Percentiles rank a stretch among this genome's conserved stretches.
Evolutionary conservation across 2,113 vertebrate genomes (phyloP).

Genomic region (Elaphurus davidianus): DNA sequence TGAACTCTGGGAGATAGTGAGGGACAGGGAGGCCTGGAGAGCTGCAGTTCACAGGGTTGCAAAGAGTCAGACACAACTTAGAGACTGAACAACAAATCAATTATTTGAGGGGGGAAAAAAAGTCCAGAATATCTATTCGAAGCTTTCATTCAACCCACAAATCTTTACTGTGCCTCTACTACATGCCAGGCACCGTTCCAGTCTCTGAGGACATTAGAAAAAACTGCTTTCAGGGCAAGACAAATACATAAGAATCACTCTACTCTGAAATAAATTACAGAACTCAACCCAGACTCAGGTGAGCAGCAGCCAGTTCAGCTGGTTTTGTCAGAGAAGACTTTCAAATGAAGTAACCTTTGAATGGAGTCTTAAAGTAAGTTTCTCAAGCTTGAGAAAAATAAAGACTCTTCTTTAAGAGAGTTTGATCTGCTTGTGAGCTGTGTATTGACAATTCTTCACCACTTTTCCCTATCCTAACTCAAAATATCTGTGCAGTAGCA

Average conservation of each 20-base stretch:
- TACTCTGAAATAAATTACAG: background rate
- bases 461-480: background rate
- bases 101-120: background rate
- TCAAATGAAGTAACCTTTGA: slow-evolving; percentile 12
- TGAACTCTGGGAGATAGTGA: background rate
- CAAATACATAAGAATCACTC: background rate
- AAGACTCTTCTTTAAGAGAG: background rate
- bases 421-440: background rate
- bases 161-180: background rate
- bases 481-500: background rate
- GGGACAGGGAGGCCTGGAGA: background rate
- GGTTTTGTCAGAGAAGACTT: background rate
- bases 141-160: background rate
- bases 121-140: background rate
- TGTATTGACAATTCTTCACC: background rate
- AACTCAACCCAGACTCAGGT: background rate
- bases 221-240: background rate
- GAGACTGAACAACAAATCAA: background rate
- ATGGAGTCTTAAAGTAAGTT: background rate
- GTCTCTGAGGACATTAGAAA: background rate
- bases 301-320: background rate
- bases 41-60: background rate
- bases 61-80: background rate
- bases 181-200: background rate
- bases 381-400: background rate